These are phyloP conservation scores for Coleophora deauratella DNA, from an alignment of 2,888 invertebrate species.

Conservation along the genomic window DNA sequence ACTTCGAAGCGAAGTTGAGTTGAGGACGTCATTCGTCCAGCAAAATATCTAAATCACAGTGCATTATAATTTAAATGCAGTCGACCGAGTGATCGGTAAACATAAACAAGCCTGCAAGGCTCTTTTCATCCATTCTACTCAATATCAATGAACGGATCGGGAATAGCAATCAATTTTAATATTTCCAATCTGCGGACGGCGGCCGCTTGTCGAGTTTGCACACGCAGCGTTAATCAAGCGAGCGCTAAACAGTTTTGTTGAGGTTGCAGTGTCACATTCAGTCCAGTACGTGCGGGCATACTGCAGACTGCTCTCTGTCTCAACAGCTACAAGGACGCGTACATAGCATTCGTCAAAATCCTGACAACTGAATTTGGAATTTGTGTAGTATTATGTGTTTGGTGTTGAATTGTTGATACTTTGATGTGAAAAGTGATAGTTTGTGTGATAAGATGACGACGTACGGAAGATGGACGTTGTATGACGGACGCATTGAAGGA, in stretches of 20 bases:
- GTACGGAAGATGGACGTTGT: conserved; percentile 56
- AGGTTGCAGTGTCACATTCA: conserved; percentile 44
- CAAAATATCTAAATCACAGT: too few species aligned
- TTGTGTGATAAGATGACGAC: conserved; percentile 34
- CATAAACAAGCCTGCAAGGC: conserved; percentile 45
- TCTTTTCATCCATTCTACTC: conserved; percentile 54
- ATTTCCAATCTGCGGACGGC: conserved; percentile 24
- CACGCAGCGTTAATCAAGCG: conserved; percentile 67
- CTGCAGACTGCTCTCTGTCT: conserved; percentile 25
- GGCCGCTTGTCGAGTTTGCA: conserved; percentile 36
- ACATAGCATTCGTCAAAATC: too few species aligned
- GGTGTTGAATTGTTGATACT: too few species aligned
- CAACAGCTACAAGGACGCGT: too few species aligned
- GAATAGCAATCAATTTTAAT: conserved; percentile 61
- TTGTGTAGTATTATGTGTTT: too few species aligned
- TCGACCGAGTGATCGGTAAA: conserved; percentile 37
- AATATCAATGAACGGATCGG: conserved; percentile 52
- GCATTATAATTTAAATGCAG: too few species aligned
- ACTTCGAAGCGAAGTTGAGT: too few species aligned
- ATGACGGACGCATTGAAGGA: conserved; percentile 46
- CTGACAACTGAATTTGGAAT: too few species aligned
- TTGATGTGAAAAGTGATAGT: conserved; percentile 12
- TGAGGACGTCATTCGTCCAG: too few species aligned
- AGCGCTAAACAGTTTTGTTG: conserved; percentile 53
- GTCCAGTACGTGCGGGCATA: conserved; percentile 35